A percentile compares a stretch with the other conserved stretches of the same genome.
Conservation (phyloP, 1,140 invertebrate species). For the Drosophila insularis region DNA sequence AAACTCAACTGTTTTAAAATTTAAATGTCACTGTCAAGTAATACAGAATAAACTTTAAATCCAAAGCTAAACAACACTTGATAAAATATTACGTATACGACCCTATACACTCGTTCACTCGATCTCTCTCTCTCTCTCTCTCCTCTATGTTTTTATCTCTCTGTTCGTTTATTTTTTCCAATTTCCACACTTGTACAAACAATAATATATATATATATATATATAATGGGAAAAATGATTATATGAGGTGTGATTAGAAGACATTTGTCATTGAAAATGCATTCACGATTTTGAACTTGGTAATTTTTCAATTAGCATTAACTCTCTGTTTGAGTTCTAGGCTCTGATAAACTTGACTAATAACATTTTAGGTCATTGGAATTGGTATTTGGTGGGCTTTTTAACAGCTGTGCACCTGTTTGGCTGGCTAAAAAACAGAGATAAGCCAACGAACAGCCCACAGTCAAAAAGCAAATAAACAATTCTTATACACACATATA, state of each 20-base stretch:
- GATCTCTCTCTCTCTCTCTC: background rate
- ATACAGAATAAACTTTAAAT: constrained; percentile 36
- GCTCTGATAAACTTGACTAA: background rate
- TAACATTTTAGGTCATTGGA: constrained; percentile 9
- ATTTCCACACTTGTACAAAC: background rate
- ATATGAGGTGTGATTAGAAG: background rate
- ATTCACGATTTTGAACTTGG: background rate
- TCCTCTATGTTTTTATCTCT: background rate
- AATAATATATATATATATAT: background rate
- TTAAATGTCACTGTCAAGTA: constrained; percentile 43
- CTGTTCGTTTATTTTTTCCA: background rate
- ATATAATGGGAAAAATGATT: background rate
- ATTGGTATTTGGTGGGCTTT: constrained; percentile 1
- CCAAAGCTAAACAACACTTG: constrained; percentile 51
- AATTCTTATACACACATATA: constrained; percentile 29
- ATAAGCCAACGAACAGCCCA: constrained; percentile 27
- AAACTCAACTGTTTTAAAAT: constrained; percentile 48
- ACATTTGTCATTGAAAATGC: constrained; percentile 1
- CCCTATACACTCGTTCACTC: background rate
- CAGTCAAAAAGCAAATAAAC: constrained; percentile 50
- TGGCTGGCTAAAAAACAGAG: background rate
- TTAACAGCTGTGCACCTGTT: constrained; percentile 6
- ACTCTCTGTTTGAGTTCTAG: background rate
- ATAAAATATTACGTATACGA: constrained; percentile 54
- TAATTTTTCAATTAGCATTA: constrained; percentile 3